Evolutionary conservation across 2,797 vertebrate genomes (phyloP).

Genomic region (Acanthiza pusilla): DNA sequence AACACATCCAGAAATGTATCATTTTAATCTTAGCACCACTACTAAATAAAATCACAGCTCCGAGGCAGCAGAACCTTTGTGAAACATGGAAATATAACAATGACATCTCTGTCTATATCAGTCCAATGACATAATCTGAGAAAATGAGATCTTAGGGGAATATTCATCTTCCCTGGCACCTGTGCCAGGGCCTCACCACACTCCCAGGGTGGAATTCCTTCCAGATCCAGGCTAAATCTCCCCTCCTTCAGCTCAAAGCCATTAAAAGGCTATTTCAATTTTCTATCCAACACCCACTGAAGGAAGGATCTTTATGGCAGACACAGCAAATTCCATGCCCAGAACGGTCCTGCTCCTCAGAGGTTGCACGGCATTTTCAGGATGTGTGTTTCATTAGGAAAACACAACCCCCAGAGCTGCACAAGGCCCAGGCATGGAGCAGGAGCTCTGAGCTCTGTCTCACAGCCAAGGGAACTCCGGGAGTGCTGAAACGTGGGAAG

Average conservation of each 20-base stretch:
- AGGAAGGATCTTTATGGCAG: not conserved
- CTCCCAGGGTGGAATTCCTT: not conserved
- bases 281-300: not conserved
- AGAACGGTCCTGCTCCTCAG: not conserved
- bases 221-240: not conserved
- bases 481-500: rapidly evolving
- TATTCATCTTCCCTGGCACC: not conserved
- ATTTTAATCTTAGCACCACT: not conserved
- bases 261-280: not conserved
- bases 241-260: not conserved
- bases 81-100: not conserved
- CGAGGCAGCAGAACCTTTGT: not conserved
- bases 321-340: not conserved
- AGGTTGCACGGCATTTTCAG: not conserved
- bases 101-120: not conserved
- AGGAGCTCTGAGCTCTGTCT: not conserved
- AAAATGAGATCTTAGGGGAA: not conserved
- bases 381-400: rapidly evolving
- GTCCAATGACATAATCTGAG: not conserved
- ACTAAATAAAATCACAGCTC: slow-evolving; percentile 17
- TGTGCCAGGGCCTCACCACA: not conserved
- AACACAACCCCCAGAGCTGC: not conserved
- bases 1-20: not conserved
- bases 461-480: not conserved
- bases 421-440: rapidly evolving